A percentile compares a stretch with the other conserved stretches of the same genome.
Evolutionary conservation across 2,888 invertebrate genomes (phyloP).

Genomic region (Drosophila gaucha): DNA sequence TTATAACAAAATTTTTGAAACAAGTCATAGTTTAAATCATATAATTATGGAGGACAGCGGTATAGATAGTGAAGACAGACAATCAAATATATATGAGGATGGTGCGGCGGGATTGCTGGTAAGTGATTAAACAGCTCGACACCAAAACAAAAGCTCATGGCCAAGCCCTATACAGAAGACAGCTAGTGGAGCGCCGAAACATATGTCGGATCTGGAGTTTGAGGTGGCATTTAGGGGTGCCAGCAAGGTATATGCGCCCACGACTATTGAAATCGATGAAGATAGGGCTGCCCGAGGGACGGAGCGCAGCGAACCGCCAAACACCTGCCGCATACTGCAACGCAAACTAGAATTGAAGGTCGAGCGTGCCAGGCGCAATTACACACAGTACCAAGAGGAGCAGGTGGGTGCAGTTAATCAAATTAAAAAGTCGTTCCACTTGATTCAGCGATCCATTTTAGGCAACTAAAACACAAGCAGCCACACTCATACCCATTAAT

Average conservation of each 20-base stretch:
- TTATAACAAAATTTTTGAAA: constrained; percentile 15
- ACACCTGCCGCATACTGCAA: constrained; percentile 84
- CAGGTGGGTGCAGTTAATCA: constrained; percentile 56
- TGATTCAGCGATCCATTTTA: constrained; percentile 36
- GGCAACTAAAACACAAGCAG: constrained; percentile 82
- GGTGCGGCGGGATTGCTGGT: constrained; percentile 70
- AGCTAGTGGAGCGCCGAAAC: constrained; percentile 69
- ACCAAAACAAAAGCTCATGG: constrained; percentile 40
- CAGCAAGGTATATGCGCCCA: constrained; percentile 64
- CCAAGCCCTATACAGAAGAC: constrained; percentile 58
- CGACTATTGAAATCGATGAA: constrained; percentile 72
- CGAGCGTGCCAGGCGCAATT: constrained; percentile 84
- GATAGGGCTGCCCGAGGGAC: constrained; percentile 47
- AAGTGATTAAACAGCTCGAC: constrained; percentile 29
- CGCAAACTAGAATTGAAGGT: constrained; percentile 85
- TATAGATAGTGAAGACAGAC: constrained; percentile 83
- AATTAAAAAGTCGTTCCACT: background rate
- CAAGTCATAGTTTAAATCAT: constrained; percentile 4
- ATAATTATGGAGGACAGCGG: constrained; percentile 83
- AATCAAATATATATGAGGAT: constrained; percentile 74
- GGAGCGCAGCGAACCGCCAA: constrained; percentile 75
- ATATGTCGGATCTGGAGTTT: constrained; percentile 81
- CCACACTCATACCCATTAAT: constrained; percentile 83
- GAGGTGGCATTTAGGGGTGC: constrained; percentile 81
- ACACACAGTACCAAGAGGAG: constrained; percentile 82